A percentile compares a stretch with the other conserved stretches of the same genome.
phyloP scores from a whole-genome alignment of 2,113 vertebrate genomes.

The Nibea albiflora region DNA sequence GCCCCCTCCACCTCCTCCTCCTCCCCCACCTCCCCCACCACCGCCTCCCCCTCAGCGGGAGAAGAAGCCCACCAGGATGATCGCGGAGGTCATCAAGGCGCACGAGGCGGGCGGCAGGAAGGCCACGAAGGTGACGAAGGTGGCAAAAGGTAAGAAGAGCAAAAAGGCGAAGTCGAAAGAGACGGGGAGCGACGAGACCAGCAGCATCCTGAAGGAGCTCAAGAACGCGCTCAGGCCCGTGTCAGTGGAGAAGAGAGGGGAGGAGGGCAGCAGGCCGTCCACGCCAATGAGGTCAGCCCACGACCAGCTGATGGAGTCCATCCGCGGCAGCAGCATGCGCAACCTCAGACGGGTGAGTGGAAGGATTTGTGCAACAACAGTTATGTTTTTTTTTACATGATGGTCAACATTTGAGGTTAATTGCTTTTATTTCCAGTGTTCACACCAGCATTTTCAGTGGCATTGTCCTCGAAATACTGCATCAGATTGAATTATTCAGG shows the following conservation, averaged over 20 bases:
- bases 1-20: conserved; percentile 74
- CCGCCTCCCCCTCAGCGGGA: conserved; percentile 28
- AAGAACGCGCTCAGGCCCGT: conserved; percentile 92
- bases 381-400: neutral
- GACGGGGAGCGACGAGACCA: conserved; percentile 76
- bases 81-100: conserved; percentile 93
- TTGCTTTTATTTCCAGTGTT: neutral
- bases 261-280: conserved; percentile 91
- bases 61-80: conserved; percentile 90
- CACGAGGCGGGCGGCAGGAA: conserved; percentile 88
- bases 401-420: neutral
- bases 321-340: conserved; percentile 88
- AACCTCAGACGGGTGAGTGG: conserved; percentile 87
- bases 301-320: conserved; percentile 95
- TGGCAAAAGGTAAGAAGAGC: conserved; percentile 84
- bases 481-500: neutral
- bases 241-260: conserved; percentile 85
- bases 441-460: neutral
- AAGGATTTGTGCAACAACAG: neutral
- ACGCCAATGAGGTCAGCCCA: conserved; percentile 93
- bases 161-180: conserved; percentile 77
- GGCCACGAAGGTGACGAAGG: conserved; percentile 81
- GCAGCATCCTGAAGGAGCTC: conserved; percentile 91
- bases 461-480: neutral
- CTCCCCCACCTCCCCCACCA: conserved; percentile 68